Evolutionary conservation across 2,888 invertebrate genomes (phyloP).

Genomic region (Ariolimax columbianus): DNA sequence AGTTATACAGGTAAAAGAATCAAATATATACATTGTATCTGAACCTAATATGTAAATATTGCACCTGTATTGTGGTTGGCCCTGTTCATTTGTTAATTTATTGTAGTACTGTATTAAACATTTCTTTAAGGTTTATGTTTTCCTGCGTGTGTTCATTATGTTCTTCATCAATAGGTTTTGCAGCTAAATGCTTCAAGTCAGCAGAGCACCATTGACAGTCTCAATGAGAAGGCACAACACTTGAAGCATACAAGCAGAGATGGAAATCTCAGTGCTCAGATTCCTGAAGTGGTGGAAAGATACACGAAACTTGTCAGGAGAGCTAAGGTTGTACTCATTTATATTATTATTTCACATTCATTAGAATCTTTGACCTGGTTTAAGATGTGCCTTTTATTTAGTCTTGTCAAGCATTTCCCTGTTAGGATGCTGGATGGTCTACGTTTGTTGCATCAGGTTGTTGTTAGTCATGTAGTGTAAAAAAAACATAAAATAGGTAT

Average conservation of each 20-base stretch:
- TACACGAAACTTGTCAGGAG: constrained; percentile 89
- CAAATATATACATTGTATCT: no score
- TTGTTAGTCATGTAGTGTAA: no score
- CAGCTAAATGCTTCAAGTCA: constrained; percentile 72
- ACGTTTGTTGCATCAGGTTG: neutral
- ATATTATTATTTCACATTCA: neutral
- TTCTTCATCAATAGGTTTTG: constrained; percentile 62
- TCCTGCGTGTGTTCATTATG: neutral
- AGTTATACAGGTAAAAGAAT: no score
- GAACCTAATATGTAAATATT: no score
- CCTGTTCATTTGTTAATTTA: no score
- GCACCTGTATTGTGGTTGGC: no score
- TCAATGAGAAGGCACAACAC: constrained; percentile 91
- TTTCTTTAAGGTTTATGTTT: no score
- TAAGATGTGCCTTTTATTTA: neutral
- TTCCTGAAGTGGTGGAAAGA: constrained; percentile 89
- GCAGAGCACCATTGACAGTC: constrained; percentile 84
- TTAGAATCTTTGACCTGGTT: neutral
- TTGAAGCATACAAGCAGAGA: constrained; percentile 85
- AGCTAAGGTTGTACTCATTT: constrained; percentile 82
- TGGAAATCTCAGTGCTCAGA: constrained; percentile 83
- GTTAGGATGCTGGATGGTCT: neutral
- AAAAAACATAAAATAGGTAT: no score
- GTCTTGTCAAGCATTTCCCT: neutral
- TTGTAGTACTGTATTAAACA: no score